Conservation (phyloP, 2,797 vertebrate genomes). For the Huso huso region DNA sequence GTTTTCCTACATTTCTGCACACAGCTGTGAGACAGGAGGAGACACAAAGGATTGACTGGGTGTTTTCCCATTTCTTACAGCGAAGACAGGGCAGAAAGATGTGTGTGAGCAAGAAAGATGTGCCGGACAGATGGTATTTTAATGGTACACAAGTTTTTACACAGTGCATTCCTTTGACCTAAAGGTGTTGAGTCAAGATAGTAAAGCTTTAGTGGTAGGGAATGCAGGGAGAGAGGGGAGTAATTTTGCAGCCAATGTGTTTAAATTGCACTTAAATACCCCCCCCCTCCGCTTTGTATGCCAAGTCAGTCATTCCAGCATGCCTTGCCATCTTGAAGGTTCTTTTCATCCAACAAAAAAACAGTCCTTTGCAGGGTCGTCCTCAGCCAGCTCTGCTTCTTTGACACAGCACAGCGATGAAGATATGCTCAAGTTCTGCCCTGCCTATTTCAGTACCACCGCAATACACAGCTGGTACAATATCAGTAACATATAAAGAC, state of each 20-base stretch:
- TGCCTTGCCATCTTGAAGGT: no score
- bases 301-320: no score
- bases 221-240: constrained; percentile 13
- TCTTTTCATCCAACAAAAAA: no score
- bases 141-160: constrained; percentile 29
- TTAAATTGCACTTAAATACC: background rate
- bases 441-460: no score
- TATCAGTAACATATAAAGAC: no score
- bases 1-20: constrained; percentile 40
- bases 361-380: no score
- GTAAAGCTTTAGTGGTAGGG: background rate
- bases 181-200: background rate
- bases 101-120: constrained; percentile 36
- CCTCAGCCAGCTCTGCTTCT: no score
- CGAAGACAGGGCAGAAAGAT: constrained; percentile 16
- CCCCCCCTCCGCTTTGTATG: background rate
- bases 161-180: constrained; percentile 19
- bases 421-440: no score
- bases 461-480: no score
- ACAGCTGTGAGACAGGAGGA: constrained; percentile 26
- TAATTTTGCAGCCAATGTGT: background rate
- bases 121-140: constrained; percentile 48
- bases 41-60: constrained; percentile 10
- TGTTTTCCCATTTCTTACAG: constrained; percentile 20
- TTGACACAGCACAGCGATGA: no score